Evolutionary conservation across 2,888 invertebrate species (phyloP), one percentile per base, ranked within the genome.

Genomic region (Sinopyrophorus schimmeli): DNA sequence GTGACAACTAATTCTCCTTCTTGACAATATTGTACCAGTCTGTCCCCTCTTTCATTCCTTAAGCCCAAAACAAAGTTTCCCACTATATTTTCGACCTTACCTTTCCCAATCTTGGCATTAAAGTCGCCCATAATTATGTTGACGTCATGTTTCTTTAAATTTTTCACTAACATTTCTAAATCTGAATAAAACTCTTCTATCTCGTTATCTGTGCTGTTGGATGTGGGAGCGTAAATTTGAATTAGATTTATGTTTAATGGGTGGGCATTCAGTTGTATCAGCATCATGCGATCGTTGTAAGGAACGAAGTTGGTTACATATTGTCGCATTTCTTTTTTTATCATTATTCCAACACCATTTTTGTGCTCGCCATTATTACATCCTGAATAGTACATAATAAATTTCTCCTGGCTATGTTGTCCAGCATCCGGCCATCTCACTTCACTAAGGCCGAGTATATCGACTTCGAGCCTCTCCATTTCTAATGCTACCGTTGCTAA

Each of bases 11-110:
- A 11, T 7, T 60, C 50, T 11, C 59, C 21, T 57, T 58, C 57
- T 5, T 10, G 14, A 0, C 59, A 59, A 26, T 46, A 61, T 1
- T 61, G 37, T 4, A 62, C 37, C 4, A 61, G 44, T 50, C 41
- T 56, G 10, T 59, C 46, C 7, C 59, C 58, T 54, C 58, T 57
- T 3, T 49, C 26, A 24, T 62, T 62, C 50, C 61, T 57, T 21
- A 23, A 20, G 0, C 59, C 58, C 6, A 57, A 48, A 5, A 57
- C 59, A 12, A 55, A 9, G 1, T 28, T 11, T 30, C 24, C 24
- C 6, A 35, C 9, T 2, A 4, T 12, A 5, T 21, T 9, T 3
- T 21, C 2, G 5, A 23, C 23, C 12, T 12, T 16, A 11, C 15
- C 23, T 21, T 23, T 3, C 14, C 35, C 23, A 10, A 35, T 24